These are phyloP conservation scores for Lacanobia wlatinum DNA, from an alignment of 2,888 invertebrate genomes.

Conservation along the genomic window DNA sequence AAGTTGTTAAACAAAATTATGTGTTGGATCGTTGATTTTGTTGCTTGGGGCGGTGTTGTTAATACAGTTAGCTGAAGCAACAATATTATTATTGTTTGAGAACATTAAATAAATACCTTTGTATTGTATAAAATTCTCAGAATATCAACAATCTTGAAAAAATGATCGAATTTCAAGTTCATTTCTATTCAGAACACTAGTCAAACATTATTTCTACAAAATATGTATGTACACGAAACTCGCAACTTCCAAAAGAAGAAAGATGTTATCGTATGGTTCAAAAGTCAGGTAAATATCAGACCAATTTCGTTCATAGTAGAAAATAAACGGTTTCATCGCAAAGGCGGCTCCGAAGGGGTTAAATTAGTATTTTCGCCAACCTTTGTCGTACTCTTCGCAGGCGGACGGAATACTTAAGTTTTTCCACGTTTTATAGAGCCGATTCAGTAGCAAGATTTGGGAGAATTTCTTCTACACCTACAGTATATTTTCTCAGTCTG, in stretches of 20 bases:
- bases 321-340: conserved; percentile 65
- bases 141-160: conserved; percentile 13
- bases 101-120: background rate
- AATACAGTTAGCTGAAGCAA: background rate
- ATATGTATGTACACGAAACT: conserved; percentile 11
- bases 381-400: conserved; percentile 63
- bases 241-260: conserved; percentile 26
- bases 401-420: conserved; percentile 66
- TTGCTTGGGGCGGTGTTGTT: conserved; percentile 27
- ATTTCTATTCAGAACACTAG: conserved; percentile 28
- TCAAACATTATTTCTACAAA: conserved; percentile 24
- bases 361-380: conserved; percentile 67
- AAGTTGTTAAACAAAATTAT: conserved; percentile 45
- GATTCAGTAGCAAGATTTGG: conserved; percentile 55
- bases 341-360: conserved; percentile 55
- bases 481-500: conserved; percentile 51
- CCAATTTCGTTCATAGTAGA: conserved; percentile 50
- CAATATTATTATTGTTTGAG: conserved; percentile 36
- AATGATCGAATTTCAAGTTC: conserved; percentile 3
- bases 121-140: background rate
- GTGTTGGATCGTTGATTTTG: conserved; percentile 32
- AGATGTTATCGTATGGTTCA: conserved; percentile 39
- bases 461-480: conserved; percentile 59
- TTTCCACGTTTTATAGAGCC: conserved; percentile 62
- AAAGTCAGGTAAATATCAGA: conserved; percentile 50